phyloP scores from a whole-genome alignment of 2,113 vertebrate species.

The Thamnaconus septentrionalis region DNA sequence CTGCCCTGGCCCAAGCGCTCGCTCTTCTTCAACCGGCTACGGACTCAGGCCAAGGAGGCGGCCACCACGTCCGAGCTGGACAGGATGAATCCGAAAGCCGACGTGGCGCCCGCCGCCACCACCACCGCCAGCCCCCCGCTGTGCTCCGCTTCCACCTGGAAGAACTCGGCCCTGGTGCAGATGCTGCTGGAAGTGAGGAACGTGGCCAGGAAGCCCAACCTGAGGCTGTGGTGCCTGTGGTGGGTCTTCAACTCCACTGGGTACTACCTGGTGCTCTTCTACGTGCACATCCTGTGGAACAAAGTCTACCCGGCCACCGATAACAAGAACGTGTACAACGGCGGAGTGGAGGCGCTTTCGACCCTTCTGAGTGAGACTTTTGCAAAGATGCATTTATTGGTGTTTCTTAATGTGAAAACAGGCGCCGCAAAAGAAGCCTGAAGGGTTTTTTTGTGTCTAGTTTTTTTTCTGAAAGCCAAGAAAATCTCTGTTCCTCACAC shows the following conservation, averaged over 20 bases:
- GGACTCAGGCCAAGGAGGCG: not conserved
- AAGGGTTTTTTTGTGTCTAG: no score
- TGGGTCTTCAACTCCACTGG: constrained; percentile 93
- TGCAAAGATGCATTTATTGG: constrained; percentile 1
- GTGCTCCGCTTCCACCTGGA: constrained; percentile 50
- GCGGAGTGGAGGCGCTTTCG: constrained; percentile 88
- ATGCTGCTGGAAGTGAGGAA: constrained; percentile 81
- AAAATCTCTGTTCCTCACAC: no score
- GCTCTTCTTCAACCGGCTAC: constrained; percentile 85
- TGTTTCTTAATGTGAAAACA: no score
- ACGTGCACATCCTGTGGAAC: constrained; percentile 91
- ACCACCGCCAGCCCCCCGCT: not conserved
- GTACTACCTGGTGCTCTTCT: constrained; percentile 93
- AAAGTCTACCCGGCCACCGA: constrained; percentile 56
- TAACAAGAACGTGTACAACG: constrained; percentile 82
- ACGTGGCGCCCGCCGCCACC: not conserved
- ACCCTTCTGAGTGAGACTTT: constrained; percentile 84
- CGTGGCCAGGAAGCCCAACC: constrained; percentile 68
- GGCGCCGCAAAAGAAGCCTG: no score
- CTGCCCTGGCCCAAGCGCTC: constrained; percentile 87
- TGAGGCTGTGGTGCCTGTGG: constrained; percentile 94
- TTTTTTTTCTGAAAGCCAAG: no score
- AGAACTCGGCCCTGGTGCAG: constrained; percentile 65
- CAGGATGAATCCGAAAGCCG: constrained; percentile 46
- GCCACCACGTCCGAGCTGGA: constrained; percentile 61